phyloP scores from a whole-genome alignment of 2,888 invertebrate genomes.

The Dusona sp. region DNA sequence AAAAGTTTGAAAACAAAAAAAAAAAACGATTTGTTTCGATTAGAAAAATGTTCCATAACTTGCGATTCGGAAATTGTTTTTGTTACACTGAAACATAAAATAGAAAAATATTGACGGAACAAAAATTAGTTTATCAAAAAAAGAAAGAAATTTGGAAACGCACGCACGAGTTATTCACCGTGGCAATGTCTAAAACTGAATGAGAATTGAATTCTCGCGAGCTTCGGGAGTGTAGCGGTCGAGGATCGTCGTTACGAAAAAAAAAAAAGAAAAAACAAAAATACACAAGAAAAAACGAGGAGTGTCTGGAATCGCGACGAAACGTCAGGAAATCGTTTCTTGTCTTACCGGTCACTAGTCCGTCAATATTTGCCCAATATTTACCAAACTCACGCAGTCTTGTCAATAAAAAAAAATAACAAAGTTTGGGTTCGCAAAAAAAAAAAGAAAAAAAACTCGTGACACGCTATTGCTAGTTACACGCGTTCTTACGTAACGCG shows the following conservation, averaged over 20 bases:
- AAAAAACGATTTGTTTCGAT: not conserved
- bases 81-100: not conserved
- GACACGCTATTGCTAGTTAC: not conserved
- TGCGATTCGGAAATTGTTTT: not conserved
- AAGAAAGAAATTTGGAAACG: not conserved
- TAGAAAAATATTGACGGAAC: not conserved
- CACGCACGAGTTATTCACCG: constrained; percentile 6
- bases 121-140: not conserved
- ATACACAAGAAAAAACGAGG: constrained; percentile 44
- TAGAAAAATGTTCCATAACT: not conserved
- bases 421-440: not conserved
- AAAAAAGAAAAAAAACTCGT: not conserved
- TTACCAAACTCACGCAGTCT: constrained; percentile 72
- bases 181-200: constrained; percentile 8
- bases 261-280: constrained; percentile 23
- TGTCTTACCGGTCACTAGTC: constrained; percentile 78
- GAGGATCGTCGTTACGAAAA: constrained; percentile 51
- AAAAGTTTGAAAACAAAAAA: not conserved
- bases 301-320: constrained; percentile 60
- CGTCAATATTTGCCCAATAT: constrained; percentile 82
- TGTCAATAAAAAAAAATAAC: constrained; percentile 22
- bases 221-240: constrained; percentile 36
- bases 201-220: constrained; percentile 32
- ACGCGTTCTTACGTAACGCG: constrained; percentile 2
- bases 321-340: constrained; percentile 77